These are phyloP conservation scores for Acrobasis repandana DNA, from an alignment of 2,888 invertebrate species.

Conservation along the genomic window DNA sequence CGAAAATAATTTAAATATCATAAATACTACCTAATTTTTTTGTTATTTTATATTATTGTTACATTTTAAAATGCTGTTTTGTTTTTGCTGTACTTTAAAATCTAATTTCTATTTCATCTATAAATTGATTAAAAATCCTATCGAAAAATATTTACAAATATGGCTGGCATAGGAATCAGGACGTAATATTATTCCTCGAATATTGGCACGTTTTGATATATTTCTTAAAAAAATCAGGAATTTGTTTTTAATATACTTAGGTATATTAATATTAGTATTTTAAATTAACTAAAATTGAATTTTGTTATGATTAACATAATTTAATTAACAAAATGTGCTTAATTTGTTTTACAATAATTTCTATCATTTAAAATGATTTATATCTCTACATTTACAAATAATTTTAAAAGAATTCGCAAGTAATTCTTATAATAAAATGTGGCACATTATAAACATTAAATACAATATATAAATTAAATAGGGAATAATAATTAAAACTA, in stretches of 20 bases:
- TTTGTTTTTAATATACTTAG: constrained; percentile 3
- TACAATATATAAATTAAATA: neutral
- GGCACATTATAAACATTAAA: constrained; percentile 3
- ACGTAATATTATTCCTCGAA: constrained; percentile 41
- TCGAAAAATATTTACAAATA: constrained; percentile 64
- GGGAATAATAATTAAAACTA: constrained; percentile 3
- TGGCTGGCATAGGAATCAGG: constrained; percentile 50
- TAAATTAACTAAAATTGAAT: neutral
- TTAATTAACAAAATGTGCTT: neutral
- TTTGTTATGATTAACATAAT: neutral
- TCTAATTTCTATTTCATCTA: constrained; percentile 37
- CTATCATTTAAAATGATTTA: neutral
- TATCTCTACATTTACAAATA: neutral
- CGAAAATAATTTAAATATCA: neutral
- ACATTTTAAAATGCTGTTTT: constrained; percentile 26
- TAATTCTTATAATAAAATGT: constrained; percentile 5
- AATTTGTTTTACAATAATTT: neutral
- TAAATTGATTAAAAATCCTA: constrained; percentile 57
- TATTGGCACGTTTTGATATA: constrained; percentile 60
- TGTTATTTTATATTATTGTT: neutral
- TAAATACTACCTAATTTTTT: neutral
- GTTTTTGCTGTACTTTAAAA: constrained; percentile 27
- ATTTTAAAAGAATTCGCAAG: neutral
- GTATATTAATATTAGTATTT: neutral
- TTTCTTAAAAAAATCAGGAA: constrained; percentile 27